These are phyloP conservation scores for Sebastes umbrosus DNA, from an alignment of 2,797 vertebrate species.

Conservation along the genomic window DNA sequence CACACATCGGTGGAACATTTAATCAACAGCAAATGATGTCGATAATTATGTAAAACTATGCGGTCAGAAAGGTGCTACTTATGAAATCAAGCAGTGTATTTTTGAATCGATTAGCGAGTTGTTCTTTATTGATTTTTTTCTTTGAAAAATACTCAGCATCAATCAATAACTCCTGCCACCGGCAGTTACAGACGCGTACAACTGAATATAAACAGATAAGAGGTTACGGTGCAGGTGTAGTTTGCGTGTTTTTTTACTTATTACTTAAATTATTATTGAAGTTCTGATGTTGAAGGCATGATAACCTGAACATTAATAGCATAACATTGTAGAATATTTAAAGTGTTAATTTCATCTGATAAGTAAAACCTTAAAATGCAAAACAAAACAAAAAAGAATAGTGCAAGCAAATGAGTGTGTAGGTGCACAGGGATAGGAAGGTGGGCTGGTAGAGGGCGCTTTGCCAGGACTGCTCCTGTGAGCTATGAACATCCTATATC, in stretches of 20 bases:
- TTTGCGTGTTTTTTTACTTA: not conserved
- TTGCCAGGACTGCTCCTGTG: slow-evolving; percentile 26
- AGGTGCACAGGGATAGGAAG: not conserved
- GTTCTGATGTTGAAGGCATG: not conserved
- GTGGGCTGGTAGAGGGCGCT: not conserved
- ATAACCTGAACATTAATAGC: not conserved
- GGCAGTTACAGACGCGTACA: not conserved
- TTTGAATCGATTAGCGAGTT: not conserved
- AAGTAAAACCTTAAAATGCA: slow-evolving; percentile 9
- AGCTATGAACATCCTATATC: slow-evolving; percentile 43
- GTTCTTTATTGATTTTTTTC: not conserved
- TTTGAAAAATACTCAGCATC: slow-evolving; percentile 6
- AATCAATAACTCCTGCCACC: not conserved
- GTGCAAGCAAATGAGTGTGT: not conserved
- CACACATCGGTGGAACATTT: not conserved
- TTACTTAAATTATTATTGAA: not conserved
- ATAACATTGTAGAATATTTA: not conserved
- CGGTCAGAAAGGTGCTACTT: not conserved
- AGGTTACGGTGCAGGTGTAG: not conserved
- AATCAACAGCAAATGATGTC: not conserved
- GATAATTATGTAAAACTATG: not conserved
- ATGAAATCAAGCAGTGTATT: not conserved
- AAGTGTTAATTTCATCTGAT: slow-evolving; percentile 5
- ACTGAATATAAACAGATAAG: not conserved
- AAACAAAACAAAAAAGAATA: not conserved